phyloP scores from a whole-genome alignment of 2,888 invertebrate species.

The Temnothorax rugatulus region DNA sequence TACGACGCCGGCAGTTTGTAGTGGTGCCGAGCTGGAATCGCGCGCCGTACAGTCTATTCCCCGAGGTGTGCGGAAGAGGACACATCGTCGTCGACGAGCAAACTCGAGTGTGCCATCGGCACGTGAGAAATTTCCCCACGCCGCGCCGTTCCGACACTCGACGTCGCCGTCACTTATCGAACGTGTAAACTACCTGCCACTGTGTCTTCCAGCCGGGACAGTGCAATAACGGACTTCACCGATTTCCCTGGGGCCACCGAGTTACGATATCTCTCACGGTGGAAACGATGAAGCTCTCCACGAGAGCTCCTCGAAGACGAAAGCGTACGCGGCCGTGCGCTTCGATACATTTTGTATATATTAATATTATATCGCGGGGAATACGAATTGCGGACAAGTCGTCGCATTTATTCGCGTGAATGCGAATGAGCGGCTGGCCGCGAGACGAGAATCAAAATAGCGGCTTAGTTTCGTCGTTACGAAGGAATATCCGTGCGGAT shows the following conservation, averaged over 20 bases:
- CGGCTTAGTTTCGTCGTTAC: background rate
- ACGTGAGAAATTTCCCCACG: conserved; percentile 64
- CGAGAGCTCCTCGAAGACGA: background rate
- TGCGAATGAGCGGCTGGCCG: background rate
- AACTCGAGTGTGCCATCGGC: conserved; percentile 51
- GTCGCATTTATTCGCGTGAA: background rate
- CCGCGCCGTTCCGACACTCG: conserved; percentile 39
- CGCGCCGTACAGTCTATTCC: conserved; percentile 37
- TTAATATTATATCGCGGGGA: background rate
- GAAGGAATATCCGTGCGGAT: background rate
- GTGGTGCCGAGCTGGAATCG: conserved; percentile 14
- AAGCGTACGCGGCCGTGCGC: background rate
- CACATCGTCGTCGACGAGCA: conserved; percentile 14
- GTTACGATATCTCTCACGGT: conserved; percentile 60
- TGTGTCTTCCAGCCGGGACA: conserved; percentile 65
- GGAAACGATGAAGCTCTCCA: conserved; percentile 55
- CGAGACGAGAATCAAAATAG: background rate
- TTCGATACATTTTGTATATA: background rate
- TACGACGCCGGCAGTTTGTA: conserved; percentile 1
- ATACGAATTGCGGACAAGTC: background rate
- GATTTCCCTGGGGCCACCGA: conserved; percentile 70
- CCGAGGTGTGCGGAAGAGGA: conserved; percentile 18
- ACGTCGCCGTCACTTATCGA: conserved; percentile 65
- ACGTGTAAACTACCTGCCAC: conserved; percentile 72
- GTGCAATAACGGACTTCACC: conserved; percentile 71